Percentiles rank a stretch among this genome's conserved stretches.
phyloP scores from a whole-genome alignment of 2,797 vertebrate species.

The Smutsia temminckii region DNA sequence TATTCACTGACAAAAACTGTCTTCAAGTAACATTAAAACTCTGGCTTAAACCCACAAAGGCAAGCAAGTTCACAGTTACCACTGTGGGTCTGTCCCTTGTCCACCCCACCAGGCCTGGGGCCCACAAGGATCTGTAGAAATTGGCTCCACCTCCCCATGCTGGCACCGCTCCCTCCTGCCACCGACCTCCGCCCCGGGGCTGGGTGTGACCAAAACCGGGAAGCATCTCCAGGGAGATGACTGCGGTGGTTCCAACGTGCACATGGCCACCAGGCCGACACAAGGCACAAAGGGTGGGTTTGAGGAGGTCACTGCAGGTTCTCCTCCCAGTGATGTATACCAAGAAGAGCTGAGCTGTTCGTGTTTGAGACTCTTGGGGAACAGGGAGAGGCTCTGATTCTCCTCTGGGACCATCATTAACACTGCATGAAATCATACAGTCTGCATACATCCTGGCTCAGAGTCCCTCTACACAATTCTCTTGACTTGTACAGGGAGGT shows the following conservation, averaged over 20 bases:
- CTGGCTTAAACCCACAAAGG: slow-evolving; percentile 84
- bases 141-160: background rate
- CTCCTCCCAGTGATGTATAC: background rate
- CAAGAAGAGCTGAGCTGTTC: background rate
- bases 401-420: background rate
- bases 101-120: slow-evolving; percentile 30
- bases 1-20: slow-evolving; percentile 86
- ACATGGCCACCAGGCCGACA: background rate
- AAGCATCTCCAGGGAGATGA: background rate
- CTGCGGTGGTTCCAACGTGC: background rate
- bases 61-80: slow-evolving; percentile 72
- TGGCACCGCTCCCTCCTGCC: background rate
- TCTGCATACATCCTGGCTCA: background rate
- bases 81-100: slow-evolving; percentile 45
- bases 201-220: background rate
- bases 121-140: background rate
- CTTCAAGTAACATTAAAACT: slow-evolving; percentile 85
- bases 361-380: background rate
- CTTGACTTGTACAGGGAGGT: background rate
- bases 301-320: background rate
- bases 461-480: background rate
- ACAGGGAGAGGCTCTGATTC: background rate
- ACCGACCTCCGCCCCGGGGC: background rate
- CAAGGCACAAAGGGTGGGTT: background rate
- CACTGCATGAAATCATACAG: background rate